Percentiles rank a stretch among this genome's conserved stretches.
phyloP scores from a whole-genome alignment of 1,140 invertebrate genomes.

The Plutomurus gul region DNA sequence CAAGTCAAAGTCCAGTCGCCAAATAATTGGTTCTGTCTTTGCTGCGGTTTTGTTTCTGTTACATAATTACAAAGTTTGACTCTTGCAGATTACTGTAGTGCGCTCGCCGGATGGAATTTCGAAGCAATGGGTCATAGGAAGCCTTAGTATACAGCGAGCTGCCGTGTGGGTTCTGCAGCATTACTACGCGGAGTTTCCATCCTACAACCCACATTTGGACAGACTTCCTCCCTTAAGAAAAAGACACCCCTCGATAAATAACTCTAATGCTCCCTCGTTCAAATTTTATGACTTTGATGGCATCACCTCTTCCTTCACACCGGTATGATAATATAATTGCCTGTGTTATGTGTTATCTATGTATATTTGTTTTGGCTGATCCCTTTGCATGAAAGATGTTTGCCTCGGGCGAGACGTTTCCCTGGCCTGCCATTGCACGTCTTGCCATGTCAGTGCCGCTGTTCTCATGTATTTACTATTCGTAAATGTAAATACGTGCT shows the following conservation, averaged over 20 bases:
- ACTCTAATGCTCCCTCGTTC: slow-evolving; percentile 61
- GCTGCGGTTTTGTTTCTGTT: background rate
- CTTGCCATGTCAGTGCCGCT: no score
- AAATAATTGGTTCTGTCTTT: slow-evolving; percentile 9
- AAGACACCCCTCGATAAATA: slow-evolving; percentile 48
- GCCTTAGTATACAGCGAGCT: slow-evolving; percentile 91
- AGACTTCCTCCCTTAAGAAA: slow-evolving; percentile 74
- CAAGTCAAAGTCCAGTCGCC: background rate
- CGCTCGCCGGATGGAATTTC: slow-evolving; percentile 89
- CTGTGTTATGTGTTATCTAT: background rate
- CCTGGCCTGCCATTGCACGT: no score
- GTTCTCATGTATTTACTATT: no score
- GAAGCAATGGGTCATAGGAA: slow-evolving; percentile 76
- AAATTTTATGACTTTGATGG: slow-evolving; percentile 98
- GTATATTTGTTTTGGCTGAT: slow-evolving; percentile 30
- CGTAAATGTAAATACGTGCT: no score
- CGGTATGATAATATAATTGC: slow-evolving; percentile 55
- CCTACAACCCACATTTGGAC: slow-evolving; percentile 95
- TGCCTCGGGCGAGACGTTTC: background rate
- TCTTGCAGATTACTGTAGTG: slow-evolving; percentile 64
- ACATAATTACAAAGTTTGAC: background rate
- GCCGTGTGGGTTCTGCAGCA: slow-evolving; percentile 91
- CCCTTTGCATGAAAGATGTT: slow-evolving; percentile 2
- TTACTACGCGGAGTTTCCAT: slow-evolving; percentile 94
- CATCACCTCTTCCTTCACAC: slow-evolving; percentile 70